Evolutionary conservation across 1,140 invertebrate species (phyloP), one percentile per base, ranked within the genome.

Genomic region (Octopus bimaculoides): DNA sequence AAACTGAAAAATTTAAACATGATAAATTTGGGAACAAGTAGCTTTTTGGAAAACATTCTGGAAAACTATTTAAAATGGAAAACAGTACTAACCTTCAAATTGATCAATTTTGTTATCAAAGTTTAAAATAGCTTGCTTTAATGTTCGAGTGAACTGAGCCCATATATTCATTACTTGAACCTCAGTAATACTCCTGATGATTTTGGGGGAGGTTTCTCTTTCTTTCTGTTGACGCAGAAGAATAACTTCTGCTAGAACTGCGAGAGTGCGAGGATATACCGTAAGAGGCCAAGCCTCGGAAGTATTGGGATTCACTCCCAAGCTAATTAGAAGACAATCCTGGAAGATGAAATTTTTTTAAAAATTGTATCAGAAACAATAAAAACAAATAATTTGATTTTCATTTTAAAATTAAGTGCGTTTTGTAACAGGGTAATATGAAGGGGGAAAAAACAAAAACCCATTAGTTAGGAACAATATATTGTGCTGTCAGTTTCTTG

Each of bases 121-220:
- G 14, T 81, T 83, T 10, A 88, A 83, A 52, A 97, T 94, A 86
- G 94, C 95, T 85, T 95, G 94, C 17, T 95, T 94, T 53, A 98
- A 91, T 5, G 96, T 97, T 81, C 95, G 94, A 4, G 98, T 92
- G 6, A 97, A 92, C 86, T 95, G 92, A 86, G 95, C 94, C 96
- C 96, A 98, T 85, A 98, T 96, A 69, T 94, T 93, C 7, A 97
- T 93, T 81, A 96, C 96, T 8, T 94, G 94, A 53, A 94, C 93
- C 91, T 98, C 96, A 76, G 85, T 88, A 77, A 88, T 85, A 81
- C 84, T 87, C 80, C 87, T 86, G 6, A 86, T 56, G 5, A 75
- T 66, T 52, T 85, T 85, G 4, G 81, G 80, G 66, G 86, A 80
- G 77, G 83, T 81, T 78, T 86, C 86, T 86, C 96, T 95, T 85